Percentiles rank a stretch among this genome's conserved stretches.
Conservation (phyloP, 2,113 vertebrate species). For the Silurus meridionalis region DNA sequence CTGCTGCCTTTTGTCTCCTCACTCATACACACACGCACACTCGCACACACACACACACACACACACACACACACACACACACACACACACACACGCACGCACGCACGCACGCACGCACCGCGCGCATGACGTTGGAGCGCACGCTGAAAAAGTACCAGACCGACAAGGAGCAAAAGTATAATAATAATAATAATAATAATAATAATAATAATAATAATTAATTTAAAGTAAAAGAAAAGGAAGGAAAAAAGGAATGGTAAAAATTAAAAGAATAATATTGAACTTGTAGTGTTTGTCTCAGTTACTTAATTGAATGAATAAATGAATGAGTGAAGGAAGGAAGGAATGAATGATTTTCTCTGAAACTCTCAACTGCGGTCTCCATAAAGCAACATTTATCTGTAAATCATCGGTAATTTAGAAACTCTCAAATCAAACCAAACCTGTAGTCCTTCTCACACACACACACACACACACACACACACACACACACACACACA, state of each 20-base stretch:
- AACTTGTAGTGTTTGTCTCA: too few species aligned
- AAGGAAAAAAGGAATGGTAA: too few species aligned
- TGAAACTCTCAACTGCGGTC: not conserved
- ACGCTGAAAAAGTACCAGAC: not conserved
- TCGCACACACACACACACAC: too few species aligned
- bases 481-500: not conserved
- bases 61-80: too few species aligned
- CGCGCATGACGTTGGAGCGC: not conserved
- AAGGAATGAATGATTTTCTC: not conserved
- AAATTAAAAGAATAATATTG: too few species aligned
- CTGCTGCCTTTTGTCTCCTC: constrained; percentile 85
- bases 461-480: not conserved
- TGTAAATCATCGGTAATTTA: not conserved
- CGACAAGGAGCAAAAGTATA: not conserved
- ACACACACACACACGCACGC: too few species aligned
- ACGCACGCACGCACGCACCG: not conserved
- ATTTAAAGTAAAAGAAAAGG: too few species aligned
- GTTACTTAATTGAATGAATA: too few species aligned
- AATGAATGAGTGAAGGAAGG: too few species aligned
- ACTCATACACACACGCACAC: not conserved
- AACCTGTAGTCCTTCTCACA: not conserved
- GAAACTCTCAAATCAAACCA: not conserved
- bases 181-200: constrained; percentile 24
- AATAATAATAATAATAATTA: constrained; percentile 6
- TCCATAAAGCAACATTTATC: not conserved